Evolutionary conservation across 2,113 vertebrate genomes (phyloP), one percentile per base, ranked within the genome.

Genomic region (Ctenomys sociabilis): DNA sequence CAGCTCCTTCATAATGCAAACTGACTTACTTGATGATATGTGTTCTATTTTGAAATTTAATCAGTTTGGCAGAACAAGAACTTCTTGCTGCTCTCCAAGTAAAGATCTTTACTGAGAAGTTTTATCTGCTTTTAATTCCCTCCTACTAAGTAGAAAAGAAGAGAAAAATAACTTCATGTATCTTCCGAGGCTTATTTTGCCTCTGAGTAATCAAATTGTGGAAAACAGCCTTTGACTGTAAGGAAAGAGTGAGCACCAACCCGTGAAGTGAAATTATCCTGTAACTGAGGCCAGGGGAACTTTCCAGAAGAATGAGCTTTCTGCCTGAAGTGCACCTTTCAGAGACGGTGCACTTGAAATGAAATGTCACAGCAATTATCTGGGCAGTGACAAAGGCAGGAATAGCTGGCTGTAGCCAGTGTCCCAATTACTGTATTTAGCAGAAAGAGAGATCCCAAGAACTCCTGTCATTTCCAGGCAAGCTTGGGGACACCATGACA

Each of bases 331-430:
- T 5, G 10, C 95, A 94, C 77, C 89, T 96, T 86, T 84, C 52
- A 37, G 57, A 5, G 0, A 96, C 95, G 78, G 92, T 93, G 98
- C n/a, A n/a, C n/a, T n/a, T n/a, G 95, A 97, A 97, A 97, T 90
- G 83, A 98, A 97, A 98, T 98, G 97, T 98, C 98, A 97, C 96
- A 86, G 96, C 97, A 96, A 96, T 98, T 97, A 97, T 75, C 96
- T 2, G 30, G 87, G 96, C 96, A 95, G 94, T 43, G 86, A 96
- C 90, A 75, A 94, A 96, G 57, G 94, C 32, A 68, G 95, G 88
- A 90, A 95, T 95, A 88, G 63, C 93, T 68, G 80, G 30, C 94
- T 92, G 81, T 81, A 93, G 96, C 95, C 88, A 6, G 94, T 93
- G 59, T 90, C 89, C 94, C 96, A 96, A n/a, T 98, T 96, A 94